These are phyloP conservation scores for Ceratoteleas bidentatus DNA, from an alignment of 1,140 invertebrate genomes.

Conservation along the genomic window DNA sequence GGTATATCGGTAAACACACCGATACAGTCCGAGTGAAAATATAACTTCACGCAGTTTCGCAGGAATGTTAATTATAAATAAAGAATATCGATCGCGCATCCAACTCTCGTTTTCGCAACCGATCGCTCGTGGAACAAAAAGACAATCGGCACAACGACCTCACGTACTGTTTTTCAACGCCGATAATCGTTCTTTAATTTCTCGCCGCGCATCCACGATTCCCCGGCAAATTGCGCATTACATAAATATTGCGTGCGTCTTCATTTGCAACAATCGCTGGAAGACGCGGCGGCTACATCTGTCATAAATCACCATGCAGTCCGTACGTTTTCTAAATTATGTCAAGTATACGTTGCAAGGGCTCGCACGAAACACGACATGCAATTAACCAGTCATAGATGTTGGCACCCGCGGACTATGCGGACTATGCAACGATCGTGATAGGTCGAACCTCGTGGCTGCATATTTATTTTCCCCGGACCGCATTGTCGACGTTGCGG, in stretches of 20 bases:
- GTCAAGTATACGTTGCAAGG: constrained; percentile 66
- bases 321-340: constrained; percentile 59
- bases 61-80: no score
- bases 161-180: constrained; percentile 15
- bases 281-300: constrained; percentile 18
- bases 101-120: constrained; percentile 1
- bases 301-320: constrained; percentile 57
- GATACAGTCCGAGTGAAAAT: no score
- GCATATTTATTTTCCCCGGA: constrained; percentile 47
- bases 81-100: not conserved
- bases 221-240: constrained; percentile 45
- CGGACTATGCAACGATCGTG: constrained; percentile 48
- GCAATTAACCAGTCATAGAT: constrained; percentile 50
- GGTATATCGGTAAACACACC: no score
- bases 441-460: constrained; percentile 39
- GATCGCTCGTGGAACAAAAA: not conserved
- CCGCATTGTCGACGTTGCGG: constrained; percentile 3
- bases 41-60: no score
- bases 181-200: constrained; percentile 46
- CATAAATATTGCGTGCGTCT: constrained; percentile 65
- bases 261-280: constrained; percentile 40
- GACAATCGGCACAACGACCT: constrained; percentile 22
- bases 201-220: constrained; percentile 17
- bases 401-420: constrained; percentile 52
- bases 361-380: constrained; percentile 47